Conservation (phyloP, 1,140 invertebrate genomes). For the Parasteatoda tepidariorum region DNA sequence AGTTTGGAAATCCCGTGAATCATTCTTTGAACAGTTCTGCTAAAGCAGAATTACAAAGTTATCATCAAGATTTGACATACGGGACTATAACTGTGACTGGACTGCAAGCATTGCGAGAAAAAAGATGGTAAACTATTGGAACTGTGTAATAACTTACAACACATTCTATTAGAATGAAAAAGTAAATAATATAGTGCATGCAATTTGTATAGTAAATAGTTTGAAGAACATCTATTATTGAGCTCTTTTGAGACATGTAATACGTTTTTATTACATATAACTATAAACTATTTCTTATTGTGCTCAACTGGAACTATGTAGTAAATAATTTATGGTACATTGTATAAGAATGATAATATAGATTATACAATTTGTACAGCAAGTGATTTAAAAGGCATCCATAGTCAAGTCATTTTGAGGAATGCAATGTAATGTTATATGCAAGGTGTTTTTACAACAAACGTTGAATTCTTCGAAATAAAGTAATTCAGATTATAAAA, state of each 20-base stretch:
- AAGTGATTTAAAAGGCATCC: too few relatives aligned
- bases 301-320: background rate
- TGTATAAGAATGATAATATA: too few relatives aligned
- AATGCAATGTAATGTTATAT: too few relatives aligned
- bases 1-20: slow-evolving; percentile 44
- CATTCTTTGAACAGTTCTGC: slow-evolving; percentile 42
- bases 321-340: too few relatives aligned
- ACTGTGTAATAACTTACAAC: background rate
- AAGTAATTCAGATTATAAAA: too few relatives aligned
- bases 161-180: background rate
- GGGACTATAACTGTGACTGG: slow-evolving; percentile 49
- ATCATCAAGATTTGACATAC: slow-evolving; percentile 52
- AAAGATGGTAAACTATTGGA: slow-evolving; percentile 17
- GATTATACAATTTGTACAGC: too few relatives aligned
- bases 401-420: too few relatives aligned
- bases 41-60: slow-evolving; percentile 51
- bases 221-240: background rate
- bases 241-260: background rate
- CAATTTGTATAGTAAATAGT: background rate
- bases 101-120: slow-evolving; percentile 35
- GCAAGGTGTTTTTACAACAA: too few relatives aligned
- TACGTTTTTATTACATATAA: background rate
- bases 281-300: background rate
- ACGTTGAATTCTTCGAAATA: too few relatives aligned
- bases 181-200: background rate